Evolutionary conservation across 2,113 vertebrate species (phyloP), one percentile per base, ranked within the genome.

Genomic region (Colistium nudipinnis): DNA sequence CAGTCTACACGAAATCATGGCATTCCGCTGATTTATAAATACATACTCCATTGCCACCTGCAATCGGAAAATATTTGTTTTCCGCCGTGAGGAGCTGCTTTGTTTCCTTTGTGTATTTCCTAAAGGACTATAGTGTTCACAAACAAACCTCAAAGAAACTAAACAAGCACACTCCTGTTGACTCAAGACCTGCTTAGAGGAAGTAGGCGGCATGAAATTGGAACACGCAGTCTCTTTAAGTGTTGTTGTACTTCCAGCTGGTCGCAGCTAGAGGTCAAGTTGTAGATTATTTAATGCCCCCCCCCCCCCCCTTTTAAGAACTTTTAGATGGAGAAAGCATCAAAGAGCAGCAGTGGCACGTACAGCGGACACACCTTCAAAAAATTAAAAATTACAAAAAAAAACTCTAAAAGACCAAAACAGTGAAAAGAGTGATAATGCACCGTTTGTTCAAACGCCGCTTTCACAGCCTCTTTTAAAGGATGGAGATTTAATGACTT

Each of bases 401-500:
- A 36, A 67, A 44, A 43, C 52, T 61, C 57, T 22, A 1, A 48
- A n/a, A 74, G 78, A 81, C 73, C 17, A 48, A 65, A 55, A 44
- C 67, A 33, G 70, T 72, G 41, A 70, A 33, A n/a, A 45, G 8
- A 43, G 48, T 62, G 67, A 77, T 45, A 64, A 49, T 55, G 14
- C n/a, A 19, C 55, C 17, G 39, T 59, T 39, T 11, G 48, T 61
- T 61, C 78, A 45, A 24, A 30, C 60, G 76, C 66, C 70, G 44
- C 47, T 65, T 72, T 28, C 55, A 56, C 48, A 53, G 49, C 55
- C 59, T 52, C 67, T 44, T 70, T 66, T 53, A n/a, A 82, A 73
- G 73, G 79, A 45, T 10, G 8, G 31, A 79, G 67, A 88, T 88
- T 86, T 82, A 70, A 87, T 88, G 85, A 83, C 70, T 78, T 74